phyloP scores from a whole-genome alignment of 2,797 vertebrate species.

The Sebastes glaucus region DNA sequence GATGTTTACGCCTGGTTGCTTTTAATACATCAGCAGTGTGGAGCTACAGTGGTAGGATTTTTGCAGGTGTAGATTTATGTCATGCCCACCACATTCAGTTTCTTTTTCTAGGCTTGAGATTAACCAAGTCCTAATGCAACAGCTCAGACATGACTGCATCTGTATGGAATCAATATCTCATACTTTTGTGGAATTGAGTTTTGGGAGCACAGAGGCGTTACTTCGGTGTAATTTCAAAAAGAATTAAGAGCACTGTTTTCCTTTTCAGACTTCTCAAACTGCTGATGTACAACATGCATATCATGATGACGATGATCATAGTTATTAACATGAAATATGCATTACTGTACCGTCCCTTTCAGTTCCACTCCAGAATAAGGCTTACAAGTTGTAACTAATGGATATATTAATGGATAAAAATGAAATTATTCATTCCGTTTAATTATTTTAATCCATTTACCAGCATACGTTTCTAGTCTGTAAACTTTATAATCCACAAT shows the following conservation, averaged over 20 bases:
- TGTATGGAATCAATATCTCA: slow-evolving; percentile 81
- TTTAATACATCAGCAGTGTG: slow-evolving; percentile 70
- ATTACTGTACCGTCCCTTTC: neutral
- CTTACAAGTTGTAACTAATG: neutral
- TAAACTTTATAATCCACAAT: neutral
- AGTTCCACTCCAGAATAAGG: neutral
- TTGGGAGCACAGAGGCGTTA: slow-evolving; percentile 37
- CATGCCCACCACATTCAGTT: slow-evolving; percentile 41
- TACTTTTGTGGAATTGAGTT: slow-evolving; percentile 77
- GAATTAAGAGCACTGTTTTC: slow-evolving; percentile 25
- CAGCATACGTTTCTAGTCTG: neutral
- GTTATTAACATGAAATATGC: neutral
- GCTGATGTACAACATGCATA: neutral
- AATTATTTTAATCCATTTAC: neutral
- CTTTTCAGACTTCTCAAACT: neutral
- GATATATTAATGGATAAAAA: neutral
- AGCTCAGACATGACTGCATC: slow-evolving; percentile 73
- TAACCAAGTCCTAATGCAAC: slow-evolving; percentile 74
- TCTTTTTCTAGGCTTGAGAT: slow-evolving; percentile 66
- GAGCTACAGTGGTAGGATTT: slow-evolving; percentile 55
- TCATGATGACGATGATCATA: neutral
- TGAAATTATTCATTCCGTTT: neutral
- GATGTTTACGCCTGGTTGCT: slow-evolving; percentile 71
- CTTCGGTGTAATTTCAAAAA: slow-evolving; percentile 19
- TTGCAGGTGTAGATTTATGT: slow-evolving; percentile 65